Conservation (phyloP, 2,888 invertebrate genomes). For the Drosophila imparisetae region DNA sequence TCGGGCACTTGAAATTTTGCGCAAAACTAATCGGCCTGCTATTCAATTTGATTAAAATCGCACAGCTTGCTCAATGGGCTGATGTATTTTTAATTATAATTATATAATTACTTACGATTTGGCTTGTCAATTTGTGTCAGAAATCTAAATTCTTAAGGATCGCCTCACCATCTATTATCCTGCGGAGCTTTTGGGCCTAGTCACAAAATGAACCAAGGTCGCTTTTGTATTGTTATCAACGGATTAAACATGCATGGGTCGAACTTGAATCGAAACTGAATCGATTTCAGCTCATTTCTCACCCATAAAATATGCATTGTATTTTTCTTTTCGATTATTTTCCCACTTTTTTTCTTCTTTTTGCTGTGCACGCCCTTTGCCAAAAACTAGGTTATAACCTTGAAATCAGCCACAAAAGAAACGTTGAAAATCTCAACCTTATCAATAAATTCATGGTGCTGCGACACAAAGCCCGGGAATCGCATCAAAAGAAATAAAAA, state of each 20-base stretch:
- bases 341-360: constrained; percentile 10
- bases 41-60: constrained; percentile 26
- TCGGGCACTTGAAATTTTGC: constrained; percentile 49
- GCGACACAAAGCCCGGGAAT: constrained; percentile 44
- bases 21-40: constrained; percentile 27
- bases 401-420: constrained; percentile 70
- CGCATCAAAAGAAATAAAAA: constrained; percentile 63
- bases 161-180: constrained; percentile 21
- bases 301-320: constrained; percentile 73
- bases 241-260: constrained; percentile 60
- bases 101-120: constrained; percentile 24
- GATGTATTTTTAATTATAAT: constrained; percentile 71
- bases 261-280: constrained; percentile 52
- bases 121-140: constrained; percentile 38
- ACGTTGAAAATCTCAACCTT: constrained; percentile 60
- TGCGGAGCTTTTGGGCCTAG: constrained; percentile 27
- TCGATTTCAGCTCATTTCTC: constrained; percentile 63
- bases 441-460: constrained; percentile 68
- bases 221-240: constrained; percentile 63
- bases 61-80: constrained; percentile 44
- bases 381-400: constrained; percentile 79
- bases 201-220: constrained; percentile 58
- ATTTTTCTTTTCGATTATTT: neutral
- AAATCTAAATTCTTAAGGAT: constrained; percentile 5
- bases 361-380: constrained; percentile 55